Evolutionary conservation across 1,140 invertebrate species (phyloP).

Genomic region (Phocides pigmalion): DNA sequence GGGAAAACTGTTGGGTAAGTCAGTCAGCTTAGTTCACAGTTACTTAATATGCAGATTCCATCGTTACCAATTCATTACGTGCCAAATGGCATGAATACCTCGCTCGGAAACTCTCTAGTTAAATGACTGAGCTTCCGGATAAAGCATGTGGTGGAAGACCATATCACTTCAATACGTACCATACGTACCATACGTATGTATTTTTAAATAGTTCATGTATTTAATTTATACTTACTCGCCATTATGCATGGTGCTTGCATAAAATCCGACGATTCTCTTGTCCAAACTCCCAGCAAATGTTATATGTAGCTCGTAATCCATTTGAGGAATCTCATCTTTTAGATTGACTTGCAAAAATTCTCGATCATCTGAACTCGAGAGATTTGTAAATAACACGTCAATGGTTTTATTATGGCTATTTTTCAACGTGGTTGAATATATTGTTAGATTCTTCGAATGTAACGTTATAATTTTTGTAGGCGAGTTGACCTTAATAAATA

Average conservation of each 20-base stretch:
- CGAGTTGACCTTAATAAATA: slow-evolving; percentile 52
- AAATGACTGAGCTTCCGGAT: no score
- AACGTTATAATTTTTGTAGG: slow-evolving; percentile 53
- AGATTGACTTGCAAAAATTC: slow-evolving; percentile 61
- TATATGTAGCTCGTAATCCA: slow-evolving; percentile 54
- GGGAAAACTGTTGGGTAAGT: no score
- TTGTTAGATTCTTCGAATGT: slow-evolving; percentile 61
- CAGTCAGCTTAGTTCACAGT: no score
- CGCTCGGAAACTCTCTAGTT: no score
- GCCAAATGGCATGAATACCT: no score
- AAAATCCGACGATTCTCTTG: slow-evolving; percentile 71
- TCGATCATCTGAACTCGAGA: slow-evolving; percentile 21
- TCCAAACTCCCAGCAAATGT: slow-evolving; percentile 63
- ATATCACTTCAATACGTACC: no score
- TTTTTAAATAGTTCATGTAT: not conserved
- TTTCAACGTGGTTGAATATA: slow-evolving; percentile 46
- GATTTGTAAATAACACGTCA: slow-evolving; percentile 31
- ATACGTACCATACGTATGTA: no score
- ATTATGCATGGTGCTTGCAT: slow-evolving; percentile 65
- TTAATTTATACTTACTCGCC: slow-evolving; percentile 60
- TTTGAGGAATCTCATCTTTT: slow-evolving; percentile 36
- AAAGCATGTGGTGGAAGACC: no score
- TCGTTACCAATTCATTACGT: no score
- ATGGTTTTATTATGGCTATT: slow-evolving; percentile 40
- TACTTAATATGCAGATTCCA: no score